phyloP scores from a whole-genome alignment of 2,888 invertebrate species.

The Beris morrisii region DNA sequence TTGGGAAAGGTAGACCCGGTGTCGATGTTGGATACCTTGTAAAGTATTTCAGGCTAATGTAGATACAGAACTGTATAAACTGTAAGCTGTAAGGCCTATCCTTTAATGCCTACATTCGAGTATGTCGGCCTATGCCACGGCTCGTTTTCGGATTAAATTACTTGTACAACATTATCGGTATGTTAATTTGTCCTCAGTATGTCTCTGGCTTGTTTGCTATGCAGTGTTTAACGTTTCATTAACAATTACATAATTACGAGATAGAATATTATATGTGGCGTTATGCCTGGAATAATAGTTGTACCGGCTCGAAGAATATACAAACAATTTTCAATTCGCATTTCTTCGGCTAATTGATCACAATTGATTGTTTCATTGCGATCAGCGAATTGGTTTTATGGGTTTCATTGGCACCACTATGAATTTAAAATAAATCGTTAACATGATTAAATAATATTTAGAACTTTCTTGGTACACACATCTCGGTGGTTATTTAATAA shows the following conservation, averaged over 20 bases:
- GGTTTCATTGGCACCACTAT: too few relatives aligned
- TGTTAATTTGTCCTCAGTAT: conserved; percentile 21
- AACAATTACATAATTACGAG: conserved; percentile 21
- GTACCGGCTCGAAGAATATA: too few relatives aligned
- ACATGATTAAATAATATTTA: too few relatives aligned
- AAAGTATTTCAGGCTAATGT: not conserved
- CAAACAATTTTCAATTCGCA: too few relatives aligned
- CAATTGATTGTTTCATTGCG: too few relatives aligned
- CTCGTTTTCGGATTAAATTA: conserved; percentile 27
- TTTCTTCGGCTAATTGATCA: too few relatives aligned
- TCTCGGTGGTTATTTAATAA: too few relatives aligned
- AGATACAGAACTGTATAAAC: not conserved
- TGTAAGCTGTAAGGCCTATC: not conserved
- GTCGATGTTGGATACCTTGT: conserved; percentile 8
- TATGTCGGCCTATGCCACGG: not conserved
- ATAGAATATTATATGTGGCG: not conserved
- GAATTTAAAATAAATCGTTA: too few relatives aligned
- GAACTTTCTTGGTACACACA: too few relatives aligned
- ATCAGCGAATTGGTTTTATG: too few relatives aligned
- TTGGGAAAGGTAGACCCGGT: conserved; percentile 3
- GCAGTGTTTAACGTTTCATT: conserved; percentile 11
- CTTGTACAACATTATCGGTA: conserved; percentile 28
- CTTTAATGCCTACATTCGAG: not conserved
- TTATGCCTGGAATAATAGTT: too few relatives aligned
- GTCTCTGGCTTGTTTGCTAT: conserved; percentile 16